A percentile compares a stretch with the other conserved stretches of the same genome.
Evolutionary conservation across 1,140 invertebrate genomes (phyloP).

Genomic region (Drosophila ohnishii): DNA sequence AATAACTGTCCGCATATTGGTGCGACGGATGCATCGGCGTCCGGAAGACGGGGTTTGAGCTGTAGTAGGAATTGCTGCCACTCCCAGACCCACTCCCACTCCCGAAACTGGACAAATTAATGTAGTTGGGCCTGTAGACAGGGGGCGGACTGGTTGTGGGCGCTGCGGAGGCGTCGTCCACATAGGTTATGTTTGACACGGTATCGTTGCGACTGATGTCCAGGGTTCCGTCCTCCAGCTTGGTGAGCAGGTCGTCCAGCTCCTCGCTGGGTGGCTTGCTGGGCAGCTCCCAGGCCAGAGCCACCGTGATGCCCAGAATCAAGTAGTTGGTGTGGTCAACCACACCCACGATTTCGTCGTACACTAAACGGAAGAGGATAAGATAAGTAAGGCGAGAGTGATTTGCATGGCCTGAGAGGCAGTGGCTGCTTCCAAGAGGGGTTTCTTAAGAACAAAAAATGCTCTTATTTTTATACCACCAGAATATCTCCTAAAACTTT

Average conservation of each 20-base stretch:
- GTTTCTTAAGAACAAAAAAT: no score
- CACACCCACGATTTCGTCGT: slow-evolving; percentile 74
- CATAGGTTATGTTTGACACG: slow-evolving; percentile 68
- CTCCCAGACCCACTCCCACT: slow-evolving; percentile 2
- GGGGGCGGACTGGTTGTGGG: slow-evolving; percentile 11
- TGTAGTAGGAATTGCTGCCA: slow-evolving; percentile 63
- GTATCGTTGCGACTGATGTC: slow-evolving; percentile 74
- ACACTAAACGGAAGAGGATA: slow-evolving; percentile 55
- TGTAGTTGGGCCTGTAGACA: slow-evolving; percentile 60
- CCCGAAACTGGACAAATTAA: slow-evolving; percentile 41
- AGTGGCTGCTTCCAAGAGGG: background rate
- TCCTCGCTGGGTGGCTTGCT: slow-evolving; percentile 83
- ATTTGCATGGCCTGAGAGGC: slow-evolving; percentile 25
- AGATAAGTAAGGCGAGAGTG: slow-evolving; percentile 35
- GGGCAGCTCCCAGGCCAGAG: slow-evolving; percentile 89
- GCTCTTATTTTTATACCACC: background rate
- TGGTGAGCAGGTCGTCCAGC: slow-evolving; percentile 66
- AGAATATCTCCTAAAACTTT: background rate
- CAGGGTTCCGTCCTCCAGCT: slow-evolving; percentile 72
- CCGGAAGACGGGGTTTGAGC: slow-evolving; percentile 51
- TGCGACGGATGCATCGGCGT: slow-evolving; percentile 66
- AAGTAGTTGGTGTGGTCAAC: slow-evolving; percentile 83
- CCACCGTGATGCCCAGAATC: slow-evolving; percentile 88
- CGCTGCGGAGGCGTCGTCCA: slow-evolving; percentile 39
- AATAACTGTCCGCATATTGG: slow-evolving; percentile 50